Evolutionary conservation across 2,113 vertebrate genomes (phyloP), one percentile per base, ranked within the genome.

Genomic region (Macquaria ambigua): DNA sequence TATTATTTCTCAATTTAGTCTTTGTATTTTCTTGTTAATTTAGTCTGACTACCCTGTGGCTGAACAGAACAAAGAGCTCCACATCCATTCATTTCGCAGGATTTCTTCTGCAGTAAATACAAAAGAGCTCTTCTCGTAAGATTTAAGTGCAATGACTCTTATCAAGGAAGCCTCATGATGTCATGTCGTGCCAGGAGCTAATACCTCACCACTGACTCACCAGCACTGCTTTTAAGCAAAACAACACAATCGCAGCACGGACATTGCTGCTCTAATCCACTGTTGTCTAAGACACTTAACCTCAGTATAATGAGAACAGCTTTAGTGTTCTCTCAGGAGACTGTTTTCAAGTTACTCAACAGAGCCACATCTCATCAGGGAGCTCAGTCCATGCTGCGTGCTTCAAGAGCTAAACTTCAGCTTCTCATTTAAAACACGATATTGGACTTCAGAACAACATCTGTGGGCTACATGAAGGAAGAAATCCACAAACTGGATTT

Each of bases 31-130:
- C 50, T 41, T 66, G 53, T 75, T 80, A 63, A 86, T 82, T 67
- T 41, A 25, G 56, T 69, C 82, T 73, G 20, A 81, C 25, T 75
- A 8, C 53, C 82, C 72, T 5, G 18, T 77, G 77, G 88, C 72
- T 90, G 67, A 77, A 68, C 34, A 72, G 70, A 89, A 90, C 77
- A 87, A 85, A 91, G 62, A 71, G 74, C 69, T 77, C 46, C 68
- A 34, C 48, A 59, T 7, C 59, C 69, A 73, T 72, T 86, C 5
- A 81, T 76, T 62, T 76, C 8, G 10, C 76, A 53, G 39, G 59
- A 79, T 74, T 85, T 77, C 58, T 76, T 4, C 55, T 16, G 71
- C 39, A 68, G n/a, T 31, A 83, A 83, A 67, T 58, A 55, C 46
- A 83, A 53, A 82, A 74, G 25, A 58, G 48, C 66, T 67, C 34